phyloP scores from a whole-genome alignment of 2,113 vertebrate genomes.

The Erinaceus europaeus region DNA sequence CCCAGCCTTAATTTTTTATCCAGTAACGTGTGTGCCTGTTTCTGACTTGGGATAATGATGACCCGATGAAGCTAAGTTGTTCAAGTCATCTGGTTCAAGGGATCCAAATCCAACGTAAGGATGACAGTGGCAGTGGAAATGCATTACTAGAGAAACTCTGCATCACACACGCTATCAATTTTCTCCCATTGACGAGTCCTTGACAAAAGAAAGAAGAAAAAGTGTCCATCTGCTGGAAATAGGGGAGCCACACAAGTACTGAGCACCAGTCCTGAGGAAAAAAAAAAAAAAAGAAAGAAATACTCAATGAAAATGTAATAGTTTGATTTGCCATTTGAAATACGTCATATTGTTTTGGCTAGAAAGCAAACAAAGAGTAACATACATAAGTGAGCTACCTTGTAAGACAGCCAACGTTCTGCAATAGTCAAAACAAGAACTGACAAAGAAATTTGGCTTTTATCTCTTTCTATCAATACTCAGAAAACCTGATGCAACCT shows the following conservation, averaged over 20 bases:
- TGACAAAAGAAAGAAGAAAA: not conserved
- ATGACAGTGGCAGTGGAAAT: not conserved
- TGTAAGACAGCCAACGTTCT: not conserved
- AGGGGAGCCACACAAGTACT: too few species aligned
- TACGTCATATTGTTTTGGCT: not conserved
- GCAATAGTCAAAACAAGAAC: not conserved
- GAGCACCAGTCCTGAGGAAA: too few species aligned
- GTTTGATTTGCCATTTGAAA: not conserved
- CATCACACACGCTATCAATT: not conserved
- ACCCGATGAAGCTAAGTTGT: not conserved
- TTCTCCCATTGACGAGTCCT: not conserved
- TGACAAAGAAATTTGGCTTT: not conserved
- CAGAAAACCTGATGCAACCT: not conserved
- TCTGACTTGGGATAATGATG: not conserved
- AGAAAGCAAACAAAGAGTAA: not conserved
- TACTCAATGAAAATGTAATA: not conserved
- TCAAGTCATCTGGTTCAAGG: not conserved
- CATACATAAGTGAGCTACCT: not conserved
- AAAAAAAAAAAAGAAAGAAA: not conserved
- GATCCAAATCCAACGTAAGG: not conserved
- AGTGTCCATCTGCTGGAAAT: too few species aligned
- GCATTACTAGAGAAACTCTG: not conserved
- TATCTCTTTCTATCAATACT: not conserved
- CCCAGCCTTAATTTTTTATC: not conserved
- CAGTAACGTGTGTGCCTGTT: not conserved